These are phyloP conservation scores for Psephotus haematonotus DNA, from an alignment of 2,113 vertebrate species.

Conservation along the genomic window DNA sequence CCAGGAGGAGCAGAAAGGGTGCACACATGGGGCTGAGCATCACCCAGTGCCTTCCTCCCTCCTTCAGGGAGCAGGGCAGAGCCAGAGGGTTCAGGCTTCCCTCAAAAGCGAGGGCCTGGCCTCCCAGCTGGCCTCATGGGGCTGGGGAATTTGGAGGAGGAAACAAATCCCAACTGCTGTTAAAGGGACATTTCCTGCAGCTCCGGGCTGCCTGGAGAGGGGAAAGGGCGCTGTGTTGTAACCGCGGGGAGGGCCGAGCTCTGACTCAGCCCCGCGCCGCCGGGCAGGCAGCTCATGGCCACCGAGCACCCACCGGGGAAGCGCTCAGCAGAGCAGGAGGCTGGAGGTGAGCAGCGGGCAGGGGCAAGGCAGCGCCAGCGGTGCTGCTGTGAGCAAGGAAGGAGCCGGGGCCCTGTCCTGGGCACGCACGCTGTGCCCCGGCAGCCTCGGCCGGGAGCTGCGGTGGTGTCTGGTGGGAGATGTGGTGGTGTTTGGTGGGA, in stretches of 20 bases:
- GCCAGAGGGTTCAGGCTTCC: neutral
- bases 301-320: neutral
- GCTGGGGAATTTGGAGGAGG: constrained; percentile 47
- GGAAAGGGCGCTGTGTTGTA: constrained; percentile 69
- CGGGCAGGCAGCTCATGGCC: neutral
- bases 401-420: neutral
- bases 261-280: constrained; percentile 4
- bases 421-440: rapidly evolving
- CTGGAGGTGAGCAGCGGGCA: neutral
- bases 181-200: constrained; percentile 66
- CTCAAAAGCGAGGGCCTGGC: neutral
- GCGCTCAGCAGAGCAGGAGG: neutral
- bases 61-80: neutral
- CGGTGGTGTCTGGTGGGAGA: too few species aligned
- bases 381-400: neutral
- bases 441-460: rapidly evolving
- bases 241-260: constrained; percentile 32
- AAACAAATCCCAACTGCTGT: constrained; percentile 60
- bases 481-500: too few species aligned
- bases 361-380: neutral
- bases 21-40: rapidly evolving
- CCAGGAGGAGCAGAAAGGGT: neutral
- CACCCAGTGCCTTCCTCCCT: neutral
- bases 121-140: neutral
- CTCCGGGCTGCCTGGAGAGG: constrained; percentile 31